Conservation (phyloP, 2,113 vertebrate genomes). For the Dasyprocta punctata region DNA sequence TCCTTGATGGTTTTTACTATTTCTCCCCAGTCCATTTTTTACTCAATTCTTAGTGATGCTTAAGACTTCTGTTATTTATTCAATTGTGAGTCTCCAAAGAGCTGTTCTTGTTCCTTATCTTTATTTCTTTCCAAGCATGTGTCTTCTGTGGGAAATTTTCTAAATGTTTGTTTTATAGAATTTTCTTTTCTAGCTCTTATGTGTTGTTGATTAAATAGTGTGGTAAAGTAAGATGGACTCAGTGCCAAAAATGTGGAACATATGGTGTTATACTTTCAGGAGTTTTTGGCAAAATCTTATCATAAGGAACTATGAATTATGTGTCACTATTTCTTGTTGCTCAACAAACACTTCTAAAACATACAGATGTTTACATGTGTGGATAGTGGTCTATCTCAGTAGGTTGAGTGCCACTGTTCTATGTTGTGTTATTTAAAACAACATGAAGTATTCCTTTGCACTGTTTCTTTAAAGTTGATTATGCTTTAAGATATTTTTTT, state of each 20-base stretch:
- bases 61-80: conserved; percentile 9
- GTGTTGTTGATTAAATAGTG: conserved; percentile 48
- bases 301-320: background rate
- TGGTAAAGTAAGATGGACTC: background rate
- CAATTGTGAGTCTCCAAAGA: background rate
- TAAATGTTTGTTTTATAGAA: conserved; percentile 52
- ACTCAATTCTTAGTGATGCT: background rate
- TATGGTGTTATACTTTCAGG: conserved; percentile 28
- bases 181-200: conserved; percentile 5
- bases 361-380: background rate
- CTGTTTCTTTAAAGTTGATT: conserved; percentile 46
- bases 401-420: background rate
- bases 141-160: conserved; percentile 24
- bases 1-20: background rate
- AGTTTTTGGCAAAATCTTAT: background rate
- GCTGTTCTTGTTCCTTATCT: background rate
- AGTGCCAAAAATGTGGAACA: conserved; percentile 50
- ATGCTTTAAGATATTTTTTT: conserved; percentile 18
- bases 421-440: background rate
- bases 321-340: background rate
- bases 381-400: background rate
- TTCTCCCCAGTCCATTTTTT: background rate
- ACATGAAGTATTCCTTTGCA: background rate
- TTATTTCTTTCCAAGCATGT: conserved; percentile 18
- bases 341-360: background rate